Conservation (phyloP, 2,888 invertebrate genomes). For the Pelosia muscerda region DNA sequence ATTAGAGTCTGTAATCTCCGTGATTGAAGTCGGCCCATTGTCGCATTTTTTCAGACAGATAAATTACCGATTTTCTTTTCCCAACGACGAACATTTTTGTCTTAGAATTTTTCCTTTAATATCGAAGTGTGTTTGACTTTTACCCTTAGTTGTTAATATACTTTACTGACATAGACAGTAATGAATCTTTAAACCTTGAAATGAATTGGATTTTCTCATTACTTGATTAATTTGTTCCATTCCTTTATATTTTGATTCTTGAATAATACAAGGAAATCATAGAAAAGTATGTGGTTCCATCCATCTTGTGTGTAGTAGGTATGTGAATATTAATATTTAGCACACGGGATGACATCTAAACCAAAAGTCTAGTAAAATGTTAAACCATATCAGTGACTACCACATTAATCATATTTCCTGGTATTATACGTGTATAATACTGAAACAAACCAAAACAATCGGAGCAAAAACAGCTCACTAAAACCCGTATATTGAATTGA, state of each 20-base stretch:
- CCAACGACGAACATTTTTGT: slow-evolving; percentile 16
- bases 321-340: no score
- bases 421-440: neutral
- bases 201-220: neutral
- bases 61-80: slow-evolving; percentile 31
- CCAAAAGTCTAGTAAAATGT: neutral
- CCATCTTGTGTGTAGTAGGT: no score
- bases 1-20: slow-evolving; percentile 46
- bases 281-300: no score
- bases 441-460: slow-evolving; percentile 23
- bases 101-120: slow-evolving; percentile 14
- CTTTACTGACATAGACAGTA: slow-evolving; percentile 6
- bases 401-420: neutral
- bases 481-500: slow-evolving; percentile 36
- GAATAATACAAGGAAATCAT: neutral
- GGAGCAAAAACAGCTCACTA: slow-evolving; percentile 33
- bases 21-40: slow-evolving; percentile 38
- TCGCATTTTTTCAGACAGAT: slow-evolving; percentile 27
- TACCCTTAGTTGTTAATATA: neutral
- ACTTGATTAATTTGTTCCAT: neutral
- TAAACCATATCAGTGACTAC: neutral
- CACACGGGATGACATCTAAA: neutral
- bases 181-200: slow-evolving; percentile 1
- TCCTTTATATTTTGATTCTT: neutral
- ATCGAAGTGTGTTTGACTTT: slow-evolving; percentile 8